Conservation (phyloP, 2,797 vertebrate genomes). For the Calcarius lapponicus region DNA sequence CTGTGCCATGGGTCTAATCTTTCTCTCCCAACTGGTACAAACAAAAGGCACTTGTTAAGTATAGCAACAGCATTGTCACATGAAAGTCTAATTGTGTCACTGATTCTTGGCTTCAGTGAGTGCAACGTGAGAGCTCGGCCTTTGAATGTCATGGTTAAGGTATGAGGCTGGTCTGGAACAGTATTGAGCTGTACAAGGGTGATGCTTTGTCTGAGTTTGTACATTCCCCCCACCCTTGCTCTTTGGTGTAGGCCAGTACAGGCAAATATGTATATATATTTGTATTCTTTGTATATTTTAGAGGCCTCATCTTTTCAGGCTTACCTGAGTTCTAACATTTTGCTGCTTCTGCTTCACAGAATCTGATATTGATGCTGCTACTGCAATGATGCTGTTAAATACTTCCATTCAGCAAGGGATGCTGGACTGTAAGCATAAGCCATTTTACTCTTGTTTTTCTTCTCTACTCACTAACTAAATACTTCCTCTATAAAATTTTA, state of each 20-base stretch:
- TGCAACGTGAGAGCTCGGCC: not conserved
- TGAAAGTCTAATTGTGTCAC: not conserved
- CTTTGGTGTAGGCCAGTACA: not conserved
- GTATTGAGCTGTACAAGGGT: not conserved
- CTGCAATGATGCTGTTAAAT: constrained; percentile 99
- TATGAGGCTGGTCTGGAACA: not conserved
- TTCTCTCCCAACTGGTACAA: not conserved
- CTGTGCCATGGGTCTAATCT: not conserved
- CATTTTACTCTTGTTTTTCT: not conserved
- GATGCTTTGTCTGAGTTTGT: not conserved
- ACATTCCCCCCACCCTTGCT: not conserved
- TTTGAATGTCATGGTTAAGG: not conserved
- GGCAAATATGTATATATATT: not conserved
- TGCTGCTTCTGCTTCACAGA: constrained; percentile 83
- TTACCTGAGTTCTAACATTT: not conserved
- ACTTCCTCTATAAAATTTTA: not conserved
- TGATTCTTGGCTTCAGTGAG: not conserved
- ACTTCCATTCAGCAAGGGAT: constrained; percentile 96
- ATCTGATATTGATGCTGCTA: constrained; percentile 99
- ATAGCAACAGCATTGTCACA: not conserved
- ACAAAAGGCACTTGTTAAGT: constrained; percentile 38
- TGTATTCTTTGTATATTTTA: not conserved
- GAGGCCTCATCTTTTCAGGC: not conserved
- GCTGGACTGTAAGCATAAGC: constrained; percentile 91
- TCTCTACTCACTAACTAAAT: not conserved